A percentile compares a stretch with the other conserved stretches of the same genome.
Evolutionary conservation across 2,888 invertebrate genomes (phyloP).

Genomic region (Aricia artaxerxes): DNA sequence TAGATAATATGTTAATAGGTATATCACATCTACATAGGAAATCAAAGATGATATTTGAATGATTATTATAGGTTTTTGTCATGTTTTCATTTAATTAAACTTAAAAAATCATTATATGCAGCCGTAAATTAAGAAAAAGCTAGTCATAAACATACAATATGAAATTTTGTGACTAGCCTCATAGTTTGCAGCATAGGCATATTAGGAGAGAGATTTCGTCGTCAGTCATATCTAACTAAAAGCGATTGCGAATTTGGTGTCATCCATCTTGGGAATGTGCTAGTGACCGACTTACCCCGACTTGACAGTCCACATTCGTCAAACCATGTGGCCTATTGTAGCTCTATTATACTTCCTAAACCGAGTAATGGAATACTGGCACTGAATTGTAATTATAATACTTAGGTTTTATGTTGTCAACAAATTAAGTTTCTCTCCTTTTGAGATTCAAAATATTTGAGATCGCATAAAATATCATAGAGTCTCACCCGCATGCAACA

Average conservation of each 20-base stretch:
- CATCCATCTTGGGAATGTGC: constrained; percentile 22
- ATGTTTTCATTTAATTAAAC: no score
- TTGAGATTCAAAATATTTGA: background rate
- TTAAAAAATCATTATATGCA: no score
- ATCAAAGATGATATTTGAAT: no score
- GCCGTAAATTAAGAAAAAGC: no score
- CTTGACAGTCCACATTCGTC: constrained; percentile 1
- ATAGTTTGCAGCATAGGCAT: background rate
- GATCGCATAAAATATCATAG: no score
- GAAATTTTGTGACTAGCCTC: background rate
- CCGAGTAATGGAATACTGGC: background rate
- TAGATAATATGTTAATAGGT: no score
- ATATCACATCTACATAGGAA: no score
- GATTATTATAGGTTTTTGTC: no score
- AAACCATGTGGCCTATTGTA: constrained; percentile 14
- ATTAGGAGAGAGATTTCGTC: constrained; percentile 1
- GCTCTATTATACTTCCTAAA: background rate
- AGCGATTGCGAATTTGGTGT: constrained; percentile 10
- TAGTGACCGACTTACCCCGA: constrained; percentile 8
- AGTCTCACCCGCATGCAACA: no score
- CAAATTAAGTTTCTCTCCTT: background rate
- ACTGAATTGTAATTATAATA: background rate
- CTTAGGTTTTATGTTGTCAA: background rate
- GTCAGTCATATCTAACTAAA: constrained; percentile 16
- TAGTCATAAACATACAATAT: no score